Base-by-base conservation (phyloP, 2,113 vertebrate species). In the Ageneiosus marmoratus region DNA sequence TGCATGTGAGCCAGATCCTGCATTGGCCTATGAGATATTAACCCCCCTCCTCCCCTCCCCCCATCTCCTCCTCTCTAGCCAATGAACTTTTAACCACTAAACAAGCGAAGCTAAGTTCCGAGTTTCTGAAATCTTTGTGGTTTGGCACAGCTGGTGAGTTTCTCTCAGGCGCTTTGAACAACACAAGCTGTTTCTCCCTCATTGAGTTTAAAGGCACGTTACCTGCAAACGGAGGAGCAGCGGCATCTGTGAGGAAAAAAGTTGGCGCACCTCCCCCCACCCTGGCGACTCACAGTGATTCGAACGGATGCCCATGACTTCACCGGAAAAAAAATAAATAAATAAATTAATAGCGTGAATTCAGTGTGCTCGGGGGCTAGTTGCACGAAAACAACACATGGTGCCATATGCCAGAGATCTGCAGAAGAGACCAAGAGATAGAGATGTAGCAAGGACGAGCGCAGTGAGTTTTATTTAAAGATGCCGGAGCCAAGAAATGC, bases 371-470 rank as follows among this genome's bases (percentile, higher is more conserved):
- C 88, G 80, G 89, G 92, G 88, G 87, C 91, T 90, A 78, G 51
- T 86, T 88, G 73, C 77, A 88, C 87, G 4, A 84, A 85, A 92
- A 90, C 87, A 92, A 88, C 89, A 92, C 90, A 92, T 91, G 91
- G 91, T 88, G 89, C 91, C 91, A 93, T 93, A 93, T 94, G 92
- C 85, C 89, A 89, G 88, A 82, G 82, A 85, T 87, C 63, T 69
- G 60, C 83, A 41, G 89, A 81, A 87, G 84, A 90, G 84, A 90
- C 84, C 81, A 34, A 69, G 79, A 27, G 60, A 73, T 65, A 51
- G 77, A 87, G 73, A 85, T 73, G 50, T 53, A 55, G 58, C 56
- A 80, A 89, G 85, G 85, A 85, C 41, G 62, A 84, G 84, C 22
- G 13, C 15, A 63, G 81, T 79, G 76, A 79, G 82, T 82, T 90